These are phyloP conservation scores for Chloropsis hardwickii DNA, from an alignment of 2,113 vertebrate species.

Conservation along the genomic window DNA sequence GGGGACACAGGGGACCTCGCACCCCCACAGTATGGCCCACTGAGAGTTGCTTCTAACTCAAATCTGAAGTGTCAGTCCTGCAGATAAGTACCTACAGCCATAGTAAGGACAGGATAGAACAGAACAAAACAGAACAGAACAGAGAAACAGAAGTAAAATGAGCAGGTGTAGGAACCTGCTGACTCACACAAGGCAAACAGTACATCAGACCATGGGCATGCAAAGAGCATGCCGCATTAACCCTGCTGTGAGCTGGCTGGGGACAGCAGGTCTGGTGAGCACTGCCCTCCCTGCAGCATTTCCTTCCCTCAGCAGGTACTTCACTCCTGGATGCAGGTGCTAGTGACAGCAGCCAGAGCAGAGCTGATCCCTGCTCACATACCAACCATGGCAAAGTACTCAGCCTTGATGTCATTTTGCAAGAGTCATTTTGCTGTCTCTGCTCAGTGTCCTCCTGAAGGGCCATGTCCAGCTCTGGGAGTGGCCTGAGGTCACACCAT, in stretches of 20 bases:
- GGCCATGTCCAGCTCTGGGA: background rate
- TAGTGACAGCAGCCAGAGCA: background rate
- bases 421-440: background rate
- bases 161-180: background rate
- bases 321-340: background rate
- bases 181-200: background rate
- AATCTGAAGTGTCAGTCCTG: background rate
- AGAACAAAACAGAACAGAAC: background rate
- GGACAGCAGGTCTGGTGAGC: background rate
- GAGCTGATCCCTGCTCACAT: background rate
- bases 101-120: background rate
- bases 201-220: background rate
- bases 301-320: background rate
- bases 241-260: background rate
- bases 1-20: too few relatives aligned
- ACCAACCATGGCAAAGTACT: rapidly evolving
- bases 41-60: background rate
- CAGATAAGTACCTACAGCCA: background rate
- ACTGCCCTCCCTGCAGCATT: background rate
- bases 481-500: background rate
- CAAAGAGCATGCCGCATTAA: background rate
- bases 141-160: background rate
- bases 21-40: too few relatives aligned
- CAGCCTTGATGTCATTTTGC: background rate
- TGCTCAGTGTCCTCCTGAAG: background rate